Evolutionary conservation across 2,888 invertebrate species (phyloP).

Genomic region (Papilio demoleus): DNA sequence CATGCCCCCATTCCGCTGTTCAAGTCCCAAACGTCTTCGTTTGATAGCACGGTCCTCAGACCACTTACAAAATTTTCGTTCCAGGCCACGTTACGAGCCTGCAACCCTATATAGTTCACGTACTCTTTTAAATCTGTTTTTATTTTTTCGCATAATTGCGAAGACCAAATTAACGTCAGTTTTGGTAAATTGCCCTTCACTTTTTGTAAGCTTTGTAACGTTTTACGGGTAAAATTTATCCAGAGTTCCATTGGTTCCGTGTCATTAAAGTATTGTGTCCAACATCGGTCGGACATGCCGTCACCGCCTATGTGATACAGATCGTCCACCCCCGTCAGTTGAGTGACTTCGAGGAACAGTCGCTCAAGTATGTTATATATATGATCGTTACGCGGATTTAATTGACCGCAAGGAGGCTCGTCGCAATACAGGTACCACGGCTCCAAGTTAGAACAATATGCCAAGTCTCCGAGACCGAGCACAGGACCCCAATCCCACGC

Average conservation of each 20-base stretch:
- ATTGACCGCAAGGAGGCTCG: slow-evolving; percentile 92
- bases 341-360: slow-evolving; percentile 88
- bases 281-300: slow-evolving; percentile 89
- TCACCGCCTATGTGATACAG: slow-evolving; percentile 91
- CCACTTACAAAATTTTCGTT: slow-evolving; percentile 81
- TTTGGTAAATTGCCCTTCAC: slow-evolving; percentile 74
- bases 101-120: slow-evolving; percentile 57
- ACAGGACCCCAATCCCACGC: slow-evolving; percentile 91
- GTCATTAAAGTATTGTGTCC: slow-evolving; percentile 85
- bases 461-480: slow-evolving; percentile 86
- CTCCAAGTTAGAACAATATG: slow-evolving; percentile 88
- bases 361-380: slow-evolving; percentile 87
- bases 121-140: slow-evolving; percentile 60
- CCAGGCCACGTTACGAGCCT: slow-evolving; percentile 87
- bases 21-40: slow-evolving; percentile 93
- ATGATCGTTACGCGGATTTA: slow-evolving; percentile 89
- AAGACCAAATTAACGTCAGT: slow-evolving; percentile 64
- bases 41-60: slow-evolving; percentile 88
- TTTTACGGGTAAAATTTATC: slow-evolving; percentile 87
- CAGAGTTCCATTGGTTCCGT: slow-evolving; percentile 86
- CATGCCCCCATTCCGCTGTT: slow-evolving; percentile 92
- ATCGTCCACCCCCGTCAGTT: slow-evolving; percentile 89
- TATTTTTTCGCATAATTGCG: slow-evolving; percentile 56
- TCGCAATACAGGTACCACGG: slow-evolving; percentile 89
- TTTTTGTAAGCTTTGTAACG: slow-evolving; percentile 81